Base-by-base conservation (phyloP, 2,888 invertebrate genomes). In the Epinotia demarniana region DNA sequence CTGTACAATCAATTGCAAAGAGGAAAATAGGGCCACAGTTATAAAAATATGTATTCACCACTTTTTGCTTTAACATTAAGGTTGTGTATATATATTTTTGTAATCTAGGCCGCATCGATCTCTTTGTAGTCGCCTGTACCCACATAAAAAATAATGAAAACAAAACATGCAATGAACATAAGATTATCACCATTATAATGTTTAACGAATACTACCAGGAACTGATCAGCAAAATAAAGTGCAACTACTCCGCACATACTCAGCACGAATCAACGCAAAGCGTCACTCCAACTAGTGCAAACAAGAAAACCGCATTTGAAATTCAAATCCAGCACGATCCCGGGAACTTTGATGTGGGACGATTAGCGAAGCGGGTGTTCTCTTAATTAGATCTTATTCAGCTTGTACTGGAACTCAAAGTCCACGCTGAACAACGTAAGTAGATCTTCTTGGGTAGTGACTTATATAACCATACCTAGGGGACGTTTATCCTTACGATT, bases 241-340 rank as follows among this genome's bases (percentile, higher is more conserved):
- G 55, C 18, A 39, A 11, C 13, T 6, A 16, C 23, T 0, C 23
- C 11, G 27, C 18, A 19, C 39, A 67, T 11, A 61, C 43, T 72
- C 63, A 76, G 43, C 58, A 68, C 62, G 43, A 66, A 71, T 71
- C 61, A 70, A 39, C 73, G 62, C 74, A 63, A 57, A 71, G 62
- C 70, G 61, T 64, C 67, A 70, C 78, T 79, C 77, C 77, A 78
- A 79, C 69, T 77, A 78, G 61, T 81, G 82, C 84, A 85, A 86
- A 86, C 87, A 86, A 84, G 86, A 84, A 82, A 86, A 85, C 85
- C 86, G 75, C 84, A 88, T 88, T 83, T 84, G 87, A 86, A 88
- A 83, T 88, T 86, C 88, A 88, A 88, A 88, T 87, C 80, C 79
- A 78, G 78, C 81, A 79, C 83, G 79, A 81, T 79, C 76, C 68